Percentiles rank a stretch among this genome's conserved stretches.
phyloP scores from a whole-genome alignment of 2,113 vertebrate genomes.

The Actenoides lindsayi region DNA sequence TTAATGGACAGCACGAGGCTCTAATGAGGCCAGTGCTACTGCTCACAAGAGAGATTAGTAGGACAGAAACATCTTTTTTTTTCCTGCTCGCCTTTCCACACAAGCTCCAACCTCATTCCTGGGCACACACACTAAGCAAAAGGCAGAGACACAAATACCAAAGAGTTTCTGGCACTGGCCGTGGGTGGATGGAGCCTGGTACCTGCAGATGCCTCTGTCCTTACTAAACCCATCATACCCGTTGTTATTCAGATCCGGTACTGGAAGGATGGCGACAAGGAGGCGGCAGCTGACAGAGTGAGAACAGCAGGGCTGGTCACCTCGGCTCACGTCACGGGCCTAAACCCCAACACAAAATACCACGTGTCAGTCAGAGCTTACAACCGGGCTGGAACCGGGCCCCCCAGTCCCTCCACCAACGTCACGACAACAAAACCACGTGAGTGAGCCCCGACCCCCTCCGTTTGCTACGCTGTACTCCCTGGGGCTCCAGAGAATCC shows the following conservation, averaged over 20 bases:
- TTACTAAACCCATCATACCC: not conserved
- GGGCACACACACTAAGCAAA: not conserved
- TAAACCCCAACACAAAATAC: slow-evolving; percentile 91
- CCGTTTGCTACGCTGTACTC: accelerated
- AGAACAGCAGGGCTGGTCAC: slow-evolving; percentile 88
- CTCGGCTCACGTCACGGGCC: slow-evolving; percentile 81
- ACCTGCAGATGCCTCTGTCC: not conserved
- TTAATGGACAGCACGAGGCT: not conserved
- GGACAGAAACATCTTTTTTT: not conserved
- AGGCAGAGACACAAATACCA: not conserved
- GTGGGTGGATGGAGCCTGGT: not conserved
- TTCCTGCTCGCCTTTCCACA: not conserved
- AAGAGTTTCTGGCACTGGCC: not conserved
- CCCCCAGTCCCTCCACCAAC: slow-evolving; percentile 84
- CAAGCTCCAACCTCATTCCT: not conserved
- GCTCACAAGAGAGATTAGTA: not conserved
- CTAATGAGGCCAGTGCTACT: not conserved
- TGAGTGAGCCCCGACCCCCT: slow-evolving; percentile 67
- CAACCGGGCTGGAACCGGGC: slow-evolving; percentile 93
- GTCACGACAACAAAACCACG: slow-evolving; percentile 91
- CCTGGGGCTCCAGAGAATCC: not conserved
- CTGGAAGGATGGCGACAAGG: slow-evolving; percentile 93
- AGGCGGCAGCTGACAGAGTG: slow-evolving; percentile 92
- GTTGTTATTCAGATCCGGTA: slow-evolving; percentile 85
- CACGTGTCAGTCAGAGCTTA: slow-evolving; percentile 91